Evolutionary conservation across 2,888 invertebrate species (phyloP), one percentile per base, ranked within the genome.

Genomic region (Allygus modestus): DNA sequence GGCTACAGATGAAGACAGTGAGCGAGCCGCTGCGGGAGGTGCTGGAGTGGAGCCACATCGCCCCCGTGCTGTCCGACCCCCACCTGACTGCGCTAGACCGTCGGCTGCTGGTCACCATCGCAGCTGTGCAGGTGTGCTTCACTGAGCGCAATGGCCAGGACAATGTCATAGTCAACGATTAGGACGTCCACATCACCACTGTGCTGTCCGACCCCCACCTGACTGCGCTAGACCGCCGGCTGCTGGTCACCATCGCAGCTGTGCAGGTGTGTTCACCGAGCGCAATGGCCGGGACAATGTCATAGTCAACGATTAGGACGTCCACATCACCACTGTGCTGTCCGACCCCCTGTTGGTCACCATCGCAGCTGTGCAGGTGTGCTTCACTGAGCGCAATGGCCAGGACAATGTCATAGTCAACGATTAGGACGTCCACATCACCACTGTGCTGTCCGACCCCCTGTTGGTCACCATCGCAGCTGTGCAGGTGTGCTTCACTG

Each of bases 71-170:
- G 17, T 94, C 94, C 1, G 92, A 94, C 82, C 93, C 93, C 65
- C 97, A 97, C 90, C 93, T 94, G 84, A 92, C 92, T 88, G 96
- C 96, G 12, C 92, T 97, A 65, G 96, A 97, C 89, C 91, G 97
- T 87, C 92, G 97, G 89, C 90, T 97, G 54, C 90, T 94, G 81
- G 93, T 95, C 87, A 91, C 97, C 65, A 95, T 95, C 90, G 95
- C 96, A 15, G 94, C 95, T 81, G 93, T 97, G 75, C 94, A 96
- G 90, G 93, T 94, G 89, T 97, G 97, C 90, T 93, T 95, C 85
- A 90, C 91, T 85, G 89, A 89, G 86, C 91, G 82, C 20, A 90
- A 87, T 73, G 86, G 87, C 9, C 46, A 81, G 41, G 69, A 75
- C 17, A 82, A 83, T 15, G 87, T 87, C 41, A 79, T 87, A 9